Evolutionary conservation across 2,888 invertebrate species (phyloP).

Genomic region (Orchesellides sinensis): DNA sequence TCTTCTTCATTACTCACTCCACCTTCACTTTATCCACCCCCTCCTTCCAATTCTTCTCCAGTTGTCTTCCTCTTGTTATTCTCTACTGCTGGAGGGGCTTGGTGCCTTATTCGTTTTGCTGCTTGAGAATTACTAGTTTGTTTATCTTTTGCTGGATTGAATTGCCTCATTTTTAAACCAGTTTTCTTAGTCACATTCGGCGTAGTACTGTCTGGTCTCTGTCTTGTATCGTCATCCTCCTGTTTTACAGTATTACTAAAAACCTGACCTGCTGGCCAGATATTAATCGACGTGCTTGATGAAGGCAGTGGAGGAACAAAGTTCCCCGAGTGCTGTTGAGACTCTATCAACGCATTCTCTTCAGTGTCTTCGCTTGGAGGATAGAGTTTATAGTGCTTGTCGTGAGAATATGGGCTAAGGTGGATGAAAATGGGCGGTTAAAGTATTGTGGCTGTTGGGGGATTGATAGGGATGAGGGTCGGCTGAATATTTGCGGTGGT

Average conservation of each 20-base stretch:
- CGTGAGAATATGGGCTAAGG: constrained; percentile 31
- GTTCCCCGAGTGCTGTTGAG: constrained; percentile 43
- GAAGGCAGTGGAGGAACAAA: constrained; percentile 68
- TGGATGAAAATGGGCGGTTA: constrained; percentile 16
- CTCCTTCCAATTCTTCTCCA: not conserved
- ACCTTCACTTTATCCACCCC: not conserved
- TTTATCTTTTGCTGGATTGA: no score
- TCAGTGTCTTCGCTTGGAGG: constrained; percentile 51
- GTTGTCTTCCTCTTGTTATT: not conserved
- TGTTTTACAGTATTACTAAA: constrained; percentile 29
- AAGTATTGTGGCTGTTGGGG: not conserved
- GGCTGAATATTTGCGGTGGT: no score
- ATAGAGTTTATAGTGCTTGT: constrained; percentile 66
- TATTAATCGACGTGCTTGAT: constrained; percentile 53
- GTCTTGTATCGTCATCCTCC: constrained; percentile 11
- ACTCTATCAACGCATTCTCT: constrained; percentile 20
- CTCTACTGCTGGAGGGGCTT: constrained; percentile 15
- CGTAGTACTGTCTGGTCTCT: constrained; percentile 32
- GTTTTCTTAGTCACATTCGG: not conserved
- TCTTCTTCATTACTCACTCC: constrained; percentile 87
- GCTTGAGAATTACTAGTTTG: no score
- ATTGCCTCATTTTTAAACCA: no score
- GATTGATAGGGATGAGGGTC: constrained; percentile 3
- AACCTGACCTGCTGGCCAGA: constrained; percentile 71
- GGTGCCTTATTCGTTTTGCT: no score